A percentile compares a stretch with the other conserved stretches of the same genome.
phyloP scores from a whole-genome alignment of 2,797 vertebrate genomes.

The Trichosurus vulpecula region DNA sequence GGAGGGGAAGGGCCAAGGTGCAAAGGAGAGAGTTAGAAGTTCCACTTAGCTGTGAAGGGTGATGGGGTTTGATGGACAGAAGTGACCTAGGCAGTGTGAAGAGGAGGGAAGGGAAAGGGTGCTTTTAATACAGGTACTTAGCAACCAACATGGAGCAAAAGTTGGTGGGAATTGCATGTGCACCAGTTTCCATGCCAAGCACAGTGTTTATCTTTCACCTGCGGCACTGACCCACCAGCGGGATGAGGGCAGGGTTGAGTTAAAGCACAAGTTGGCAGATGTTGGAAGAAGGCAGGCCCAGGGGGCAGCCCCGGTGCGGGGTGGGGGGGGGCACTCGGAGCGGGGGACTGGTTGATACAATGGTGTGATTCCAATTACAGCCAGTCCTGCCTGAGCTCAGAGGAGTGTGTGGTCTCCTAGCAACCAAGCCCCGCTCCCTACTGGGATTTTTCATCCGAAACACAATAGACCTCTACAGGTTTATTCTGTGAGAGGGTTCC shows the following conservation, averaged over 20 bases:
- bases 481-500: neutral
- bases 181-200: neutral
- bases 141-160: neutral
- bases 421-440: neutral
- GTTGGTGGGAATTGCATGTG: neutral
- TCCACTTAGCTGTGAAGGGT: neutral
- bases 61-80: neutral
- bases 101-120: no score
- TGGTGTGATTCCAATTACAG: neutral
- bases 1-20: neutral
- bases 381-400: neutral
- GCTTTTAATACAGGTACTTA: neutral
- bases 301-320: neutral
- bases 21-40: neutral
- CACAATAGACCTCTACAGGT: neutral
- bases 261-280: neutral
- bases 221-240: neutral
- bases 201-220: neutral
- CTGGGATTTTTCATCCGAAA: neutral
- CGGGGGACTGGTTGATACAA: no score
- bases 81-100: neutral
- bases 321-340: fast-evolving
- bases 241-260: neutral
- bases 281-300: neutral
- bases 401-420: neutral